phyloP scores from a whole-genome alignment of 2,888 invertebrate genomes.

The Sclerodermus sp. region DNA sequence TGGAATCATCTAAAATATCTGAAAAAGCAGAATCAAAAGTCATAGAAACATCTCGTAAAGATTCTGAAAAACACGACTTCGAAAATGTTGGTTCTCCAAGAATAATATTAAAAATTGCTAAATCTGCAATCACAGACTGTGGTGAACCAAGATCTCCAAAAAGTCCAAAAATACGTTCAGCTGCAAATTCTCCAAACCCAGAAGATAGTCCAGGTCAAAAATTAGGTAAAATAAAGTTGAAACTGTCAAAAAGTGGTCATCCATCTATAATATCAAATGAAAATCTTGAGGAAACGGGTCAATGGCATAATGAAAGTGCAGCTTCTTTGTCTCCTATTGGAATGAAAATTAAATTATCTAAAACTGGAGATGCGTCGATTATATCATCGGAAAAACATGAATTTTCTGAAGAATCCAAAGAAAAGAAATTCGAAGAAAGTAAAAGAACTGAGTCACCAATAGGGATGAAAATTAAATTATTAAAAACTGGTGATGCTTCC shows the following conservation, averaged over 20 bases:
- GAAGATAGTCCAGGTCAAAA: conserved; percentile 58
- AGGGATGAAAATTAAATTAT: conserved; percentile 42
- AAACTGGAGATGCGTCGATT: conserved; percentile 42
- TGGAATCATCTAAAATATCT: conserved; percentile 38
- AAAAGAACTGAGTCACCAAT: conserved; percentile 35
- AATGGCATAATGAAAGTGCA: conserved; percentile 47
- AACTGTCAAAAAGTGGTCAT: conserved; percentile 59
- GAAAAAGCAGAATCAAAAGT: conserved; percentile 33
- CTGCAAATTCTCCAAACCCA: conserved; percentile 53
- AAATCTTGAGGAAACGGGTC: conserved; percentile 40
- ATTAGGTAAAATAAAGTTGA: conserved; percentile 61
- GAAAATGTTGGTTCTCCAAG: conserved; percentile 54
- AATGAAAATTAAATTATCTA: conserved; percentile 47
- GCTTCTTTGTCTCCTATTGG: conserved; percentile 46
- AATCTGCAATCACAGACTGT: conserved; percentile 53
- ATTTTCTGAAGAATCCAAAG: conserved; percentile 30
- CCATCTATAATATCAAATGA: conserved; percentile 54
- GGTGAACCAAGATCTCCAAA: conserved; percentile 52
- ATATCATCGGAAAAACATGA: conserved; percentile 39
- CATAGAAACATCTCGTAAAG: conserved; percentile 45
- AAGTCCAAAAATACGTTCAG: conserved; percentile 53
- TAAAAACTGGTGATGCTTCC: conserved; percentile 34
- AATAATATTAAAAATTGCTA: conserved; percentile 53
- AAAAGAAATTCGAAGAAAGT: conserved; percentile 34
- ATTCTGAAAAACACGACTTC: conserved; percentile 41